Evolutionary conservation across 2,797 vertebrate species (phyloP).

Genomic region (Danionella dracula): DNA sequence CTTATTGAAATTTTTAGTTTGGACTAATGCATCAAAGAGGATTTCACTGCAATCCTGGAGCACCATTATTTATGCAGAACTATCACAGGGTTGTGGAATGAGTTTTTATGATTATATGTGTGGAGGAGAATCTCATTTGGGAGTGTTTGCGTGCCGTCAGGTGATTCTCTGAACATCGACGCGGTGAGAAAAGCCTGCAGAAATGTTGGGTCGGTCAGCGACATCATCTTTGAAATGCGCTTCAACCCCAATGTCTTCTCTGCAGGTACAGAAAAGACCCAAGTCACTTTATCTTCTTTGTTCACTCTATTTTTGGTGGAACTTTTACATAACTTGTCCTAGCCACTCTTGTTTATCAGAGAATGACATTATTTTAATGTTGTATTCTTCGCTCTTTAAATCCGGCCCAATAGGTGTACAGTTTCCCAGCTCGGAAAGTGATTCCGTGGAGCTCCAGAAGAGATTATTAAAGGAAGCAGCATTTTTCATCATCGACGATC

Average conservation of each 20-base stretch:
- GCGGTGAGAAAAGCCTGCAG: conserved; percentile 70
- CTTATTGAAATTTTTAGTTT: no score
- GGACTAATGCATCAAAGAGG: no score
- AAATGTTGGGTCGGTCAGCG: conserved; percentile 71
- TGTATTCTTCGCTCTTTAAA: background rate
- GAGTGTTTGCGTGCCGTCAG: conserved; percentile 45
- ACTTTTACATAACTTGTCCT: no score
- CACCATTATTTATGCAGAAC: conserved; percentile 57
- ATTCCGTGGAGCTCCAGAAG: conserved; percentile 61
- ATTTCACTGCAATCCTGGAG: no score
- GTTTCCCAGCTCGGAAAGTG: conserved; percentile 62
- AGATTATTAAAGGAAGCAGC: conserved; percentile 71
- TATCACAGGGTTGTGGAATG: background rate
- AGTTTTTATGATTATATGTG: background rate
- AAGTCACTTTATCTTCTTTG: no score
- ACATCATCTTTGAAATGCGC: conserved; percentile 80
- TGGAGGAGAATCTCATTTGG: background rate
- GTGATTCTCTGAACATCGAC: conserved; percentile 59
- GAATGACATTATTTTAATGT: background rate
- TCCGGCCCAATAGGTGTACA: conserved; percentile 56
- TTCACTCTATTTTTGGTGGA: no score
- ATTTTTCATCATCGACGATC: conserved; percentile 66
- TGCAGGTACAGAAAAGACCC: conserved; percentile 59
- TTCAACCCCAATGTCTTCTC: conserved; percentile 73
- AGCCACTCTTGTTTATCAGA: no score